Evolutionary conservation across 2,888 invertebrate genomes (phyloP), one percentile per base, ranked within the genome.

Genomic region (Drosophila multiciliata): DNA sequence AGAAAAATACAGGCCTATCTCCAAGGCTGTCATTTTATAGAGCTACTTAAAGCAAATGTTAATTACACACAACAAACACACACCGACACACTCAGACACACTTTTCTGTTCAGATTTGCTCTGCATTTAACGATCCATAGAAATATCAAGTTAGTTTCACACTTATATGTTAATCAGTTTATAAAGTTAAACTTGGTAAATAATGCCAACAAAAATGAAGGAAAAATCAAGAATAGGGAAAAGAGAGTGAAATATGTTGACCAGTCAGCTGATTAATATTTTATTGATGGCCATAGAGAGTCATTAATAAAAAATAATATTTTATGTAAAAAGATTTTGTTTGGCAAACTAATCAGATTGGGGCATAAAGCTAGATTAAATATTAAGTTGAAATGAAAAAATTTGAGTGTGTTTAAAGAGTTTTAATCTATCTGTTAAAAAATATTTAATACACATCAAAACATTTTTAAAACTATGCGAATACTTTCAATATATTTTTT

Each of bases 101-200:
- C 40, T n/a, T 17, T 2, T 45, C 20, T 23, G 8, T 12, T 49
- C 29, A 48, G 61, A 64, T 59, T 68, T 81, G 74, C 65, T 82
- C 69, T 82, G 63, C 72, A 68, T 61, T 65, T 73, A 78, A 82
- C 78, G 79, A 78, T 68, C 62, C 68, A 63, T 80, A 66, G 64
- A 66, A 88, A 78, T 83, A 90, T 90, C 87, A 90, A 90, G 90
- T 87, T 86, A 89, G 74, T 45, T 89, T 86, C 78, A 71, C 85
- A 90, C 71, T 50, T 70, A 45, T 54, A 64, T 70, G 85, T 60
- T 86, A 86, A 86, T 89, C 90, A 89, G 83, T 80, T 76, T 76
- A 90, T 90, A 88, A 86, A 85, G 67, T 69, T 64, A 59, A 66
- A 58, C 52, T 54, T 49, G 54, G 58, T 60, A 71, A 70, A 79